phyloP scores from a whole-genome alignment of 2,113 vertebrate species.

The Mesembrinibis cayennensis region DNA sequence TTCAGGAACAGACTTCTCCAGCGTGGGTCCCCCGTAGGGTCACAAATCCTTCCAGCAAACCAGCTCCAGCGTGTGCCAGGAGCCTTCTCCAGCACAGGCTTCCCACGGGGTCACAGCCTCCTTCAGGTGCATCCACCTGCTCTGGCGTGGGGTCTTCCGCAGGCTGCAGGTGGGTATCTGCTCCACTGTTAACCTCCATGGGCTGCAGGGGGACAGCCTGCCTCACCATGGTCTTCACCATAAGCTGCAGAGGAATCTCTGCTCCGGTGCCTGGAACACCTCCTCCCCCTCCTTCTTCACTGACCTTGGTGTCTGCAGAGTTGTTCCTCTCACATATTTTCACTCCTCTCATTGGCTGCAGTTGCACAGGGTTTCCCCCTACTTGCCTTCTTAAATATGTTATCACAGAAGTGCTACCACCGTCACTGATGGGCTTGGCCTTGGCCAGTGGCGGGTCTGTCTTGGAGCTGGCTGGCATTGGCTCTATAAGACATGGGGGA shows the following conservation, averaged over 20 bases:
- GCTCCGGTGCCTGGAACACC: background rate
- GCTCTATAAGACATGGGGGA: background rate
- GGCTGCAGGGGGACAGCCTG: background rate
- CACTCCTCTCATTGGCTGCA: background rate
- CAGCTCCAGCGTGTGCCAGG: background rate
- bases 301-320: background rate
- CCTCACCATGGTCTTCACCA: background rate
- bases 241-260: background rate
- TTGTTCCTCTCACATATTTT: background rate
- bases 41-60: background rate
- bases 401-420: background rate
- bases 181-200: background rate
- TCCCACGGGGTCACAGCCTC: background rate
- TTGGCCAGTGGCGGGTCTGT: rapidly evolving
- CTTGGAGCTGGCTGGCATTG: background rate
- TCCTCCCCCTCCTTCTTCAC: background rate
- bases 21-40: rapidly evolving
- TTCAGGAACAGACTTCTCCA: background rate
- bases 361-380: too few species aligned
- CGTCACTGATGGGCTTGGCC: rapidly evolving
- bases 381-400: background rate
- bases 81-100: background rate
- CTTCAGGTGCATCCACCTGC: background rate
- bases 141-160: rapidly evolving
- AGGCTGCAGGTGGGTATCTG: background rate